phyloP scores from a whole-genome alignment of 1,140 invertebrate species.

The Zaprionus ornatus region DNA sequence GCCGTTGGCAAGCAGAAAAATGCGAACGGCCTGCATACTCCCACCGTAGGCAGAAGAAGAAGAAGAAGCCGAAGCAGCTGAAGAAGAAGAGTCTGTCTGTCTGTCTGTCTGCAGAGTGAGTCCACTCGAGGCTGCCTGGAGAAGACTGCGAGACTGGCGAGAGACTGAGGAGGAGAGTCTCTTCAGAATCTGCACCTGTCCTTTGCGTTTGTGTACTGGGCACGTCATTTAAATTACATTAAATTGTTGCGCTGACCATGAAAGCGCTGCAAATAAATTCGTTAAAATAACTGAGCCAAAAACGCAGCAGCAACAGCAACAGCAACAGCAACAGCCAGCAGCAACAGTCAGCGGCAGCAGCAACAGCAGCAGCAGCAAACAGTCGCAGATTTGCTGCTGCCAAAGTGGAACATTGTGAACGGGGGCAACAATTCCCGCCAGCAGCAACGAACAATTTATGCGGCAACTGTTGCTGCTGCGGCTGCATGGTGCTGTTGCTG shows the following conservation, averaged over 20 bases:
- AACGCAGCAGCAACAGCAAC: slow-evolving; percentile 50
- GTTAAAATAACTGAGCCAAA: slow-evolving; percentile 80
- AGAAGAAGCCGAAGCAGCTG: background rate
- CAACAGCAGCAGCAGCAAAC: slow-evolving; percentile 10
- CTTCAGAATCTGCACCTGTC: slow-evolving; percentile 45
- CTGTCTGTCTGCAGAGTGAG: background rate
- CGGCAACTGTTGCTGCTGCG: slow-evolving; percentile 42
- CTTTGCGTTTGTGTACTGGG: slow-evolving; percentile 66
- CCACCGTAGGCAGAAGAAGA: slow-evolving; percentile 50
- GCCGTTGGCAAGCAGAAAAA: slow-evolving; percentile 63
- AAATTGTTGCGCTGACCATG: slow-evolving; percentile 83
- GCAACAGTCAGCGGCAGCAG: slow-evolving; percentile 44
- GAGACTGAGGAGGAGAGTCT: slow-evolving; percentile 25
- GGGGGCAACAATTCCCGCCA: slow-evolving; percentile 58
- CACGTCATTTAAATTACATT: slow-evolving; percentile 84
- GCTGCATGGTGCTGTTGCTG: slow-evolving; percentile 54
- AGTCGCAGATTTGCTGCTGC: slow-evolving; percentile 56
- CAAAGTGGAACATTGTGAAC: slow-evolving; percentile 65
- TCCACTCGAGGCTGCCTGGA: background rate
- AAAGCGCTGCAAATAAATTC: slow-evolving; percentile 83
- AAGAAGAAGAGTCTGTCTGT: slow-evolving; percentile 2
- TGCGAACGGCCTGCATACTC: slow-evolving; percentile 77
- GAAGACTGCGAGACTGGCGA: background rate
- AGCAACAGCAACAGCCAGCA: slow-evolving; percentile 16
- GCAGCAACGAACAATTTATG: slow-evolving; percentile 68